Base-by-base conservation (phyloP, 2,113 vertebrate genomes). In the Menidia beryllina region DNA sequence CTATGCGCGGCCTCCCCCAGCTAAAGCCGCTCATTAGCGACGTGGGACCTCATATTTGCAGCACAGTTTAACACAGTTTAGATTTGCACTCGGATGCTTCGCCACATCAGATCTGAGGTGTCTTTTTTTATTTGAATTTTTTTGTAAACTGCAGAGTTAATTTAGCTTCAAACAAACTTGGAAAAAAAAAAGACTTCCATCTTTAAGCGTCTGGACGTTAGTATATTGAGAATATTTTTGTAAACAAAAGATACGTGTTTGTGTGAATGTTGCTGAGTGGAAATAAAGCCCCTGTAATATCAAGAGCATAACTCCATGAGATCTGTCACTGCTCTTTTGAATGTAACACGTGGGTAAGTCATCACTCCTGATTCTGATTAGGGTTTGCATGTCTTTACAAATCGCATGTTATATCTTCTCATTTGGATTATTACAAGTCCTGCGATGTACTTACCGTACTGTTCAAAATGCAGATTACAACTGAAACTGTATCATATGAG, bases 11-110 rank as follows among this genome's bases (percentile, higher is more conserved):
- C 89, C 81, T 88, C 83, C 88, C 85, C 84, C 69, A 79, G 80
- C 87, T 93, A 90, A 92, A 90, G 84, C 79, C 51, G 79, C 93
- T 94, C 89, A 91, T 94, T 94, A 94, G 91, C 88, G 79, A 78
- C 87, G 76, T 83, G 91, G 90, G 79, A 89, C 76, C 83, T 89
- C 70, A 77, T 92, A 89, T 92, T 87, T 89, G 84, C 86, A 77
- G 89, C 89, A 79, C 83, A 86, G 86, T 91, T 92, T 91, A 93
- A 81, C 81, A 82, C 81, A 65, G 43, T 87, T 87, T 89, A 90
- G 84, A 91, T 88, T 91, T 91, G 92, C 87, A 91, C 84, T 83
- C 23, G n/a, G 34, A 70, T 79, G 20, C 27, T 10, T 0, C 57
- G 62, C 61, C 73, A 21, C 20, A 68, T 77, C 61, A 47, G 11